Base-by-base conservation (phyloP, 2,797 vertebrate species). In the Echeneis naucrates region DNA sequence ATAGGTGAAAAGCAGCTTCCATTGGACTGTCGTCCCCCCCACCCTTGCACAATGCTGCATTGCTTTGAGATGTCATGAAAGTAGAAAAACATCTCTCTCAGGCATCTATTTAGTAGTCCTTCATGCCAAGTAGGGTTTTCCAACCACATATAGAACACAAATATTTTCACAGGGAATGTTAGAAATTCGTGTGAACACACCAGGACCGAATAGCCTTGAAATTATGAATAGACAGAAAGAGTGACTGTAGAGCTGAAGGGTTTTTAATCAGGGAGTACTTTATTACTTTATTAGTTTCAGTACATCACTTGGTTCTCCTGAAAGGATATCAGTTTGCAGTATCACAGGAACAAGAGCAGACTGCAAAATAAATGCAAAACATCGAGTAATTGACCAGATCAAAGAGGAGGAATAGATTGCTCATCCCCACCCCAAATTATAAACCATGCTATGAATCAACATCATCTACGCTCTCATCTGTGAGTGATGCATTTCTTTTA, bases 111-210 rank as follows among this genome's bases (percentile, higher is more conserved):
- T 68, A 79, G 75, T 83, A 73, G 54, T 68, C 30, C 24, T 81
- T 37, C 60, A 67, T 11, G 24, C 60, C 60, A 62, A 83, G 73
- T 44, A 47, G 50, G 64, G 74, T 88, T 91, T 88, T 86, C 85
- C 75, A 85, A 67, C 84, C 84, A 75, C 77, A 75, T 71, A 72
- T 33, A 83, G 52, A 85, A 75, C 53, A 68, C 68, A 77, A 87
- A 91, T 88, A 84, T 89, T 91, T 89, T 87, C 75, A 67, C 79
- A 77, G 59, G 61, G 79, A 68, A 90, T 67, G 75, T 71, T 71
- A 67, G 75, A 85, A 75, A 84, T 66, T 78, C 69, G 66, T 62
- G 52, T 57, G 40, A 88, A 71, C 55, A 40, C 68, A 59, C 56
- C 21, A 50, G 19, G 17, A 60, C 38, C 24, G 54, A 80, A 80